Evolutionary conservation across 2,113 vertebrate species (phyloP).

Genomic region (Ctenodactylus gundi): DNA sequence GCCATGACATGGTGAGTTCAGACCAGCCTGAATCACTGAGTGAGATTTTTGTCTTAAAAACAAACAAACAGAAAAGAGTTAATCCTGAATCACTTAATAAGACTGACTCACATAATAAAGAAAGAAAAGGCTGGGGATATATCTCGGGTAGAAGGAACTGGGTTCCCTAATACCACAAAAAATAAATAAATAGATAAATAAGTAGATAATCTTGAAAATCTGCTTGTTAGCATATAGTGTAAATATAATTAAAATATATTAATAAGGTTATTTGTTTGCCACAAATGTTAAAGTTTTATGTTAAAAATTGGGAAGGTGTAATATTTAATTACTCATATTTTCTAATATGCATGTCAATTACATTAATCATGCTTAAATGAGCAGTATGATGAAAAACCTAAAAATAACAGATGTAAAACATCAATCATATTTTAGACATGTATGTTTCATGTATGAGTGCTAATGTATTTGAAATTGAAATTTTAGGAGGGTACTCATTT

Average conservation of each 20-base stretch:
- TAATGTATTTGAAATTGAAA: background rate
- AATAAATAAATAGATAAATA: no score
- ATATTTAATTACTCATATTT: background rate
- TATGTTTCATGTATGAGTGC: background rate
- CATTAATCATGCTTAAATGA: background rate
- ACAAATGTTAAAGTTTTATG: background rate
- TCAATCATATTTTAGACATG: background rate
- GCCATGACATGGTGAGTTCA: no score
- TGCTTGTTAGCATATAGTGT: background rate
- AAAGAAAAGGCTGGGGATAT: no score
- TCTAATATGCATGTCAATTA: background rate
- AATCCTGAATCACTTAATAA: no score
- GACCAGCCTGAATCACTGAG: no score
- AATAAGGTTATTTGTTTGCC: background rate
- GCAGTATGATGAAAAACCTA: background rate
- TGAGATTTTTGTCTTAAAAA: no score
- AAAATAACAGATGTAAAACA: background rate
- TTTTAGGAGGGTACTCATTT: background rate
- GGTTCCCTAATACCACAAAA: no score
- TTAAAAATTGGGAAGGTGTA: background rate
- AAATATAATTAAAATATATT: background rate
- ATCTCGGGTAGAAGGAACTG: no score
- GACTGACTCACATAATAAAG: no score
- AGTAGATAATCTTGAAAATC: no score
- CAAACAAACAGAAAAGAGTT: no score